A percentile compares a stretch with the other conserved stretches of the same genome.
These are phyloP conservation scores for Pristionchus exspectatus DNA, from an alignment of 2,888 invertebrate genomes.

Conservation along the genomic window DNA sequence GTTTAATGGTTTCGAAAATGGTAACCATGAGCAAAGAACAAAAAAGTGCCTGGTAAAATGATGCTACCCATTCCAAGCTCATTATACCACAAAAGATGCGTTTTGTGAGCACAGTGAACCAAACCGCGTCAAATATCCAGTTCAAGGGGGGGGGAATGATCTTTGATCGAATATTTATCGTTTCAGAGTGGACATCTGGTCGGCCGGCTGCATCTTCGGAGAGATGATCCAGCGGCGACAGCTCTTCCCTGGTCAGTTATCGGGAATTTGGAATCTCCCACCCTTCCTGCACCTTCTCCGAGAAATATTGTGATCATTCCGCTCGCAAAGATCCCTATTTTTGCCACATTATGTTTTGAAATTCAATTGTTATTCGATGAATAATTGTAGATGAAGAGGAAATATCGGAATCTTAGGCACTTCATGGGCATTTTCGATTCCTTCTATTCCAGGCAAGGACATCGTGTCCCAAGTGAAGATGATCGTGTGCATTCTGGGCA, in stretches of 20 bases:
- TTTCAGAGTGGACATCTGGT: slow-evolving; percentile 81
- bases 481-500: slow-evolving; percentile 80
- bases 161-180: neutral
- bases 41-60: no score
- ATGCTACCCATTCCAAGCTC: no score
- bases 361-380: no score
- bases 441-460: slow-evolving; percentile 55
- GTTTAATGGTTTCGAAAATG: no score
- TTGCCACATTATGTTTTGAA: neutral
- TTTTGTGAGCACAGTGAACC: neutral
- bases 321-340: neutral
- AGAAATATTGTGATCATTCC: neutral
- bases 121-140: no score
- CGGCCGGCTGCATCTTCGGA: slow-evolving; percentile 82
- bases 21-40: no score
- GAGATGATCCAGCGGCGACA: slow-evolving; percentile 81
- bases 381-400: no score
- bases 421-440: neutral
- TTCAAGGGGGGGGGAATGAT: neutral
- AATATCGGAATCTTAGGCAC: neutral
- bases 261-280: neutral
- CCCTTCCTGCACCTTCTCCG: no score
- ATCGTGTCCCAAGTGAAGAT: slow-evolving; percentile 71
- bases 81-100: no score
- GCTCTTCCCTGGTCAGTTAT: slow-evolving; percentile 79